phyloP scores from a whole-genome alignment of 2,113 vertebrate species.

The Chrysemys picta region DNA sequence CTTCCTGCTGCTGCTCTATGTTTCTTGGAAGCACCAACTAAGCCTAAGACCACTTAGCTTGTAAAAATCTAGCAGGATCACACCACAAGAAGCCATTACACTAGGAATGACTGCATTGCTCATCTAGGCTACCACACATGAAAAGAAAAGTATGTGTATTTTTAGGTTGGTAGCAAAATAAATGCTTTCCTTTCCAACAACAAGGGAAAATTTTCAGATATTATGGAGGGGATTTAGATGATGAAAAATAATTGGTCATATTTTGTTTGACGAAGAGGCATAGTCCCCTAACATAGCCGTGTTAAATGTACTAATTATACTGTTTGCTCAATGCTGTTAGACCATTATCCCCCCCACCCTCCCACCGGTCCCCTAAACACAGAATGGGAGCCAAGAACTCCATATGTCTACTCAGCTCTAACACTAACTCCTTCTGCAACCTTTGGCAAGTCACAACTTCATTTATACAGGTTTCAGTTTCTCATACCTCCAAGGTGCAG shows the following conservation, averaged over 20 bases:
- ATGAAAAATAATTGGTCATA: not conserved
- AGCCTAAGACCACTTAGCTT: not conserved
- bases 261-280: not conserved
- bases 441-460: not conserved
- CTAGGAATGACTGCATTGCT: not conserved
- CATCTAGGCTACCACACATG: not conserved
- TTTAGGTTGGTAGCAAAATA: not conserved
- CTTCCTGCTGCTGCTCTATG: not conserved
- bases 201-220: not conserved
- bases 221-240: not conserved
- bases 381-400: not conserved
- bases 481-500: not conserved
- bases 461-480: not conserved
- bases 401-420: not conserved
- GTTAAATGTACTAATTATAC: not conserved
- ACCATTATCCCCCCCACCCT: too few relatives aligned
- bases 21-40: not conserved
- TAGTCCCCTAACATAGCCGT: not conserved
- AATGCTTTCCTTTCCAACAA: not conserved
- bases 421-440: not conserved
- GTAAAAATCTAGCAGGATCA: not conserved
- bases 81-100: not conserved
- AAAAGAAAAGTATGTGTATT: not conserved
- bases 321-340: not conserved
- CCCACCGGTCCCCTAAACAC: not conserved